A percentile compares a stretch with the other conserved stretches of the same genome.
phyloP scores from a whole-genome alignment of 2,113 vertebrate species.

The Spea bombifrons region DNA sequence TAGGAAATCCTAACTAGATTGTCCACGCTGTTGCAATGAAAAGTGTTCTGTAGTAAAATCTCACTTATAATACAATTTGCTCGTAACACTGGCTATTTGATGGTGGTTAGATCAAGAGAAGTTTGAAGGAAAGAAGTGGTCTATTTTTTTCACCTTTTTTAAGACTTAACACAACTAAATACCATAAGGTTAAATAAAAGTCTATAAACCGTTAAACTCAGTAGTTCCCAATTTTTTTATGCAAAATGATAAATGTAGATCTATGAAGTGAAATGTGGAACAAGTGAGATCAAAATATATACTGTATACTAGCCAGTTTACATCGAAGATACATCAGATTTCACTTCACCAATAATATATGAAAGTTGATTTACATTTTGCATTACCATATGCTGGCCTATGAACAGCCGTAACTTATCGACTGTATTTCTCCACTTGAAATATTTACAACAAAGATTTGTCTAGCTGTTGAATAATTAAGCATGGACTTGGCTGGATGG shows the following conservation, averaged over 20 bases:
- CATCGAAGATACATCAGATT: background rate
- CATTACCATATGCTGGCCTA: conserved; percentile 4
- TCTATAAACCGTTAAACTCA: too few relatives aligned
- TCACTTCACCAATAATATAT: conserved; percentile 24
- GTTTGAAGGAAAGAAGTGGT: too few relatives aligned
- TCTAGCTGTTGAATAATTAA: conserved; percentile 25
- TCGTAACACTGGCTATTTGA: too few relatives aligned
- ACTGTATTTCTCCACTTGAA: conserved; percentile 27
- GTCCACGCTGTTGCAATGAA: too few relatives aligned
- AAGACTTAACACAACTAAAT: too few relatives aligned
- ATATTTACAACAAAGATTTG: conserved; percentile 26
- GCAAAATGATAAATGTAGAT: conserved; percentile 7
- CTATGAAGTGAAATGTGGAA: background rate
- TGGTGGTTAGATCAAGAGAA: too few relatives aligned
- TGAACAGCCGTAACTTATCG: conserved; percentile 5
- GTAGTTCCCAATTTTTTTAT: too few relatives aligned
- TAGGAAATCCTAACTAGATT: too few relatives aligned
- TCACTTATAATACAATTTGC: too few relatives aligned
- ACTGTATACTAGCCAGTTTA: conserved; percentile 22
- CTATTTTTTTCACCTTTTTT: too few relatives aligned
- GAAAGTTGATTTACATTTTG: conserved; percentile 36
- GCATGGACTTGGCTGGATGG: conserved; percentile 7
- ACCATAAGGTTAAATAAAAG: too few relatives aligned
- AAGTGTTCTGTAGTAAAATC: too few relatives aligned
- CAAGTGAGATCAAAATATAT: conserved; percentile 31